Percentiles rank a stretch among this genome's conserved stretches.
These are phyloP conservation scores for Desmodus rotundus DNA, from an alignment of 2,113 vertebrate genomes.

Conservation along the genomic window DNA sequence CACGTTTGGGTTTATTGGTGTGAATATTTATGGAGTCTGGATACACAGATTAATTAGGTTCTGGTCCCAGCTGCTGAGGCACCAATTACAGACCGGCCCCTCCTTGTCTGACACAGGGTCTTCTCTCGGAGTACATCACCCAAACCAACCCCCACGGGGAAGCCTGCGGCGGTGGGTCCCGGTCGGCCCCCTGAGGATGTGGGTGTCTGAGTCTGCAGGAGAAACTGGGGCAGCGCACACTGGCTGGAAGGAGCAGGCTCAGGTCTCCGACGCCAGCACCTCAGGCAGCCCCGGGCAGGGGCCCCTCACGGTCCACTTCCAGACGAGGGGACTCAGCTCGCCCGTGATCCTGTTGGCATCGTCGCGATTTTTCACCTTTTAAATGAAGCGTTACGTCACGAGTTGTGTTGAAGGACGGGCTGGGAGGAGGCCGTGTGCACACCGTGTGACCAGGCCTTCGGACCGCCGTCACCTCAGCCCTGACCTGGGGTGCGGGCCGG, in stretches of 20 bases:
- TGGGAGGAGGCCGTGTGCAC: fast-evolving
- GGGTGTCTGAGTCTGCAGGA: neutral
- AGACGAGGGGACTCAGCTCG: fast-evolving
- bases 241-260: too few species aligned
- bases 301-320: fast-evolving
- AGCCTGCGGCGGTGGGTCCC: too few species aligned
- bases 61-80: neutral
- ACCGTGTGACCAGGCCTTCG: neutral
- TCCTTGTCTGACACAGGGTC: neutral
- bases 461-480: fast-evolving
- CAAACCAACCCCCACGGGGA: neutral
- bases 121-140: neutral
- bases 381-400: fast-evolving
- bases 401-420: fast-evolving
- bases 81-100: neutral
- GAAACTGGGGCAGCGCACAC: too few species aligned
- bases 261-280: neutral
- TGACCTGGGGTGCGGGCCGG: fast-evolving
- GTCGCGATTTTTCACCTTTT: neutral
- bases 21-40: neutral
- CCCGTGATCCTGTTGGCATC: neutral
- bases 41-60: neutral
- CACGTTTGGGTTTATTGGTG: neutral
- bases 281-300: fast-evolving
- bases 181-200: neutral